Conservation (phyloP, 2,113 vertebrate genomes). For the Lepus europaeus region DNA sequence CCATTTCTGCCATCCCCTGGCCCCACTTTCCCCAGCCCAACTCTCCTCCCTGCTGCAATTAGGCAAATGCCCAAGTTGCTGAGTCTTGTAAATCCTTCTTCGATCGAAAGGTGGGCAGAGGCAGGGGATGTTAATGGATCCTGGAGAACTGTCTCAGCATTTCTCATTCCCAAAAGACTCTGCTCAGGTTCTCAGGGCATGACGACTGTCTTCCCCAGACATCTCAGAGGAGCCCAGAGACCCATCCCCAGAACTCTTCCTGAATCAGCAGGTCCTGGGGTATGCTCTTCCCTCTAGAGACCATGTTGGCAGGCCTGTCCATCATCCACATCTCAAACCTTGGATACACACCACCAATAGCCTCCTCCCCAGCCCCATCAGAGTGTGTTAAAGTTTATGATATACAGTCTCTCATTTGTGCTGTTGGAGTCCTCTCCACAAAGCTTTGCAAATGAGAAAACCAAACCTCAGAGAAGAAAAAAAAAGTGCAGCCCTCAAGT, state of each 20-base stretch:
- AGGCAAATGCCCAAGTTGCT: constrained; percentile 70
- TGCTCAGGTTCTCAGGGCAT: constrained; percentile 42
- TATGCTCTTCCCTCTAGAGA: background rate
- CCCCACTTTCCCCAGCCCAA: constrained; percentile 1
- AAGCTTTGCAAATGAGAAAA: constrained; percentile 51
- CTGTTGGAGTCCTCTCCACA: background rate
- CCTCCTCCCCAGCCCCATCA: background rate
- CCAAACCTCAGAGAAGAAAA: background rate
- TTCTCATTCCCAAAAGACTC: constrained; percentile 59
- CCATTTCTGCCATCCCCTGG: background rate
- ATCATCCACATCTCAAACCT: background rate
- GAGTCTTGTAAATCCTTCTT: constrained; percentile 73
- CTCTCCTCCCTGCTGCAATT: constrained; percentile 64
- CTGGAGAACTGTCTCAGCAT: constrained; percentile 71
- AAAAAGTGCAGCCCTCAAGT: constrained; percentile 10
- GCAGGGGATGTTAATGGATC: constrained; percentile 56
- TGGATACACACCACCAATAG: background rate
- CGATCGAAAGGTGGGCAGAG: constrained; percentile 19
- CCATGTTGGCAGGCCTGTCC: background rate
- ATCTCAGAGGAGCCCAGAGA: background rate
- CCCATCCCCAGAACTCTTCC: background rate
- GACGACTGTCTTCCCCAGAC: constrained; percentile 6
- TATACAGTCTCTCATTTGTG: background rate
- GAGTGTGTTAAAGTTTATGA: constrained; percentile 20
- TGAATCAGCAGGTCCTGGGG: background rate